Percentiles rank a stretch among this genome's conserved stretches.
These are phyloP conservation scores for Drosophila fulvimacula DNA, from an alignment of 2,888 invertebrate species.

Conservation along the genomic window DNA sequence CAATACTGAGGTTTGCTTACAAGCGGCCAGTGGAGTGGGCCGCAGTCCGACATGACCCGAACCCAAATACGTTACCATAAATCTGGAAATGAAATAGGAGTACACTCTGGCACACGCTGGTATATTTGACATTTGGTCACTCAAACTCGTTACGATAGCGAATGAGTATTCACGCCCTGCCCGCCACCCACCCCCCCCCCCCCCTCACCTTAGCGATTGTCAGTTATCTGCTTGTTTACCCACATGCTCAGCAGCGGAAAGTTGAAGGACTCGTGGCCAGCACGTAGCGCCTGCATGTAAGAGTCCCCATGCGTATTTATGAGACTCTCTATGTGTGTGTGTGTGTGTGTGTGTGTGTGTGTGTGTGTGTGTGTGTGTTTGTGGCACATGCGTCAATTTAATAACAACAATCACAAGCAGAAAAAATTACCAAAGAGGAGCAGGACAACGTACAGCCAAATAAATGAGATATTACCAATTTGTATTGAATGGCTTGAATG, in stretches of 20 bases:
- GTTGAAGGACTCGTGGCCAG: slow-evolving; percentile 49
- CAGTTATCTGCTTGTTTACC: slow-evolving; percentile 28
- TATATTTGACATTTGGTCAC: slow-evolving; percentile 80
- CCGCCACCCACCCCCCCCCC: background rate
- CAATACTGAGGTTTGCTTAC: slow-evolving; percentile 36
- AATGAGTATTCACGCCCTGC: slow-evolving; percentile 29
- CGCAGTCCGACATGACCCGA: background rate
- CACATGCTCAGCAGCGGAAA: slow-evolving; percentile 40
- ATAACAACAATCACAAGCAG: slow-evolving; percentile 51
- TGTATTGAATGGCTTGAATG: slow-evolving; percentile 73
- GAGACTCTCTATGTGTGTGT: background rate
- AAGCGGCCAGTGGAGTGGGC: slow-evolving; percentile 5
- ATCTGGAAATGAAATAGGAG: slow-evolving; percentile 79
- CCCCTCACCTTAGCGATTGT: background rate
- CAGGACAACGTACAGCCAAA: slow-evolving; percentile 46
- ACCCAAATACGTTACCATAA: slow-evolving; percentile 50
- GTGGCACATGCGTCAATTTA: slow-evolving; percentile 69
- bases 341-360: slow-evolving; percentile 1
- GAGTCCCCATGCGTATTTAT: slow-evolving; percentile 35
- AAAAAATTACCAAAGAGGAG: slow-evolving; percentile 31
- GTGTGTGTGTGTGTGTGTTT: slow-evolving; percentile 34
- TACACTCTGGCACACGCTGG: slow-evolving; percentile 58
- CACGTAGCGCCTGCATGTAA: slow-evolving; percentile 53
- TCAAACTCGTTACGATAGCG: slow-evolving; percentile 59
- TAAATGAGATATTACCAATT: slow-evolving; percentile 80